These are phyloP conservation scores for Xylota segnis DNA, from an alignment of 2,888 invertebrate species.

Conservation along the genomic window DNA sequence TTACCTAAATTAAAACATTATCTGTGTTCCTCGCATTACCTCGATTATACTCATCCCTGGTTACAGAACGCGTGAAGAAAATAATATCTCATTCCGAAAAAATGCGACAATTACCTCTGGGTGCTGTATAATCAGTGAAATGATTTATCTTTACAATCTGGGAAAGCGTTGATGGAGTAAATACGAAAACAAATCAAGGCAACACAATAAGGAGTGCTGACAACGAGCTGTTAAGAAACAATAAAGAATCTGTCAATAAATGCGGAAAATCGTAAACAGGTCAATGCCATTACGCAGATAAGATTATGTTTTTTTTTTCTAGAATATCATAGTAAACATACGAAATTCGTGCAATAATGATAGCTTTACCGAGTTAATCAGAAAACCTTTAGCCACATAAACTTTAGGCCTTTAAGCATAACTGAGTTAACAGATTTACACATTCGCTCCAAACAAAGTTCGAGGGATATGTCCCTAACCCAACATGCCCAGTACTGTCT, in stretches of 20 bases:
- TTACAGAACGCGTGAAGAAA: slow-evolving; percentile 16
- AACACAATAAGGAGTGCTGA: slow-evolving; percentile 1
- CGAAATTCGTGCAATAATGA: too few relatives aligned
- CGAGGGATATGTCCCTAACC: too few relatives aligned
- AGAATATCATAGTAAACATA: background rate
- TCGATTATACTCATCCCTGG: background rate
- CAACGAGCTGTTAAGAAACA: background rate
- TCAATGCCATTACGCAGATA: background rate
- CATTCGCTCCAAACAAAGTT: too few relatives aligned
- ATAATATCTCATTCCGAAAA: background rate
- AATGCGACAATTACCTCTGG: background rate
- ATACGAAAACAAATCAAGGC: background rate
- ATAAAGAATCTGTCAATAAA: background rate
- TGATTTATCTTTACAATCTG: background rate
- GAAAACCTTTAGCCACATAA: too few relatives aligned
- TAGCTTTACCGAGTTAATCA: too few relatives aligned
- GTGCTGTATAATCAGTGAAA: background rate
- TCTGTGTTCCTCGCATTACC: slow-evolving; percentile 1
- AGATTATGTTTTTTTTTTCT: background rate
- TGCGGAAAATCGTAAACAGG: background rate
- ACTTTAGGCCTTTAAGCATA: too few relatives aligned
- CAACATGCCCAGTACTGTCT: too few relatives aligned
- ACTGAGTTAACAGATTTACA: too few relatives aligned
- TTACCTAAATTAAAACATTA: slow-evolving; percentile 1
- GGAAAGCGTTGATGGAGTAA: background rate